Conservation (phyloP, 2,797 vertebrate species). For the Acipenser transmontanus region DNA sequence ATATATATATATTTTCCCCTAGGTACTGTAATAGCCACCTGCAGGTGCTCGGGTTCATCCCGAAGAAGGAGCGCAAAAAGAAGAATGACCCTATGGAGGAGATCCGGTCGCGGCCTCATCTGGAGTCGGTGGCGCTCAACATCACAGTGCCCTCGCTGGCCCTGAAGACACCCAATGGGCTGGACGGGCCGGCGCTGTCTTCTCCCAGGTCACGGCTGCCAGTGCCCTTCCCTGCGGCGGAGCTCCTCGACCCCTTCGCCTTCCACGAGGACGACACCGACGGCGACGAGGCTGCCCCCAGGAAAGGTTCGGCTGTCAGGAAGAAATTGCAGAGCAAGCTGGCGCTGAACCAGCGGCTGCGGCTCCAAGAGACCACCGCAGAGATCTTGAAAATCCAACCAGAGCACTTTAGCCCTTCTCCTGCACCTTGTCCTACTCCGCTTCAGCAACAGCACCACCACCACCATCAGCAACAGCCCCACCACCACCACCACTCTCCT, state of each 20-base stretch:
- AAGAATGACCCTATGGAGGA: constrained; percentile 93
- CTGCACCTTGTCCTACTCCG: constrained; percentile 62
- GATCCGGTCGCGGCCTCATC: constrained; percentile 79
- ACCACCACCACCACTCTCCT: constrained; percentile 37
- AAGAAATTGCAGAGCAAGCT: constrained; percentile 87
- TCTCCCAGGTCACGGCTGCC: constrained; percentile 79
- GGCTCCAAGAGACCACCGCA: constrained; percentile 62
- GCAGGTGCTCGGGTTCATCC: constrained; percentile 97
- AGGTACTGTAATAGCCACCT: constrained; percentile 99
- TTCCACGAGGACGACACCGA: constrained; percentile 81
- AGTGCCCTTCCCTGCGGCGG: constrained; percentile 76
- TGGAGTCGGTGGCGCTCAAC: constrained; percentile 91
- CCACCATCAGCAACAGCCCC: constrained; percentile 19
- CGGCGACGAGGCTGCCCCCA: constrained; percentile 75
- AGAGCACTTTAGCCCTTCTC: constrained; percentile 92
- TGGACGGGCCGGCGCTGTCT: constrained; percentile 86
- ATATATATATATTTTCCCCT: constrained; percentile 24
- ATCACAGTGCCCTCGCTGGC: constrained; percentile 89
- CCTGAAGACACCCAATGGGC: constrained; percentile 88
- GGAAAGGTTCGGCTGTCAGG: constrained; percentile 78
- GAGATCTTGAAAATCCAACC: constrained; percentile 64
- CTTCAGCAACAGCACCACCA: constrained; percentile 49
- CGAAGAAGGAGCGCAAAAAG: constrained; percentile 99
- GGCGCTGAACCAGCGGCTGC: constrained; percentile 80
- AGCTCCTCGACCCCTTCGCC: constrained; percentile 91